Base-by-base conservation (phyloP, 1,140 invertebrate genomes). In the Drosophila neocordata region DNA sequence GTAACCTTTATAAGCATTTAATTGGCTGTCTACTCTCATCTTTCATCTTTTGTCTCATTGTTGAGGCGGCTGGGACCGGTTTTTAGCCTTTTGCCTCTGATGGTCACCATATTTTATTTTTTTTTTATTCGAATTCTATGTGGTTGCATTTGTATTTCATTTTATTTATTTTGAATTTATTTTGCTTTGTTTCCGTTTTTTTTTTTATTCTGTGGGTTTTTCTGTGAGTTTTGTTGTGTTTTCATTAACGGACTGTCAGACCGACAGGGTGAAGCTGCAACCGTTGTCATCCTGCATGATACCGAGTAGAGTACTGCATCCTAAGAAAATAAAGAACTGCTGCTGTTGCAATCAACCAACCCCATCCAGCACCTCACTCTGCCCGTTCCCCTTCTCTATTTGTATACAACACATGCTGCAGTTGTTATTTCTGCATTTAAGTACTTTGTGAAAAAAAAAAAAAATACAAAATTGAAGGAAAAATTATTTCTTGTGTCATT, bases 151-250 rank as follows among this genome's bases (percentile, higher is more conserved):
- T 53, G 53, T 85, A 82, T 85, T 85, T 87, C 81, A 72, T 78
- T 53, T 58, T 85, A 87, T 85, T 85, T 87, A 87, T 78, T 81
- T 85, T 87, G 78, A 72, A 65, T 81, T 87, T 81, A 37, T 56
- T 58, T 82, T 75, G 15, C 41, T 11, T 48, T 48, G 41, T 48
- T 78, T 68, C 13, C 20, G 71, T 78, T 87, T 85, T 59, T 87
- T 73, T 74, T 85, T 87, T 78, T 82, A 75, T 87, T 85, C 18
- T 8, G 18, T 48, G 9, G 41, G 15, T 48, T 48, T 44, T 44
- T n/a, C n/a, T n/a, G n/a, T 44, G 13, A 15, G 87, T 67, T 18
- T 35, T 85, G 81, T 85, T 85, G 65, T 85, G 78, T 75, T 85
- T 85, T 78, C 81, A 85, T 85, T 85, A 87, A 63, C 27, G 63